Base-by-base conservation (phyloP, 1,140 invertebrate genomes). In the Atta texana region DNA sequence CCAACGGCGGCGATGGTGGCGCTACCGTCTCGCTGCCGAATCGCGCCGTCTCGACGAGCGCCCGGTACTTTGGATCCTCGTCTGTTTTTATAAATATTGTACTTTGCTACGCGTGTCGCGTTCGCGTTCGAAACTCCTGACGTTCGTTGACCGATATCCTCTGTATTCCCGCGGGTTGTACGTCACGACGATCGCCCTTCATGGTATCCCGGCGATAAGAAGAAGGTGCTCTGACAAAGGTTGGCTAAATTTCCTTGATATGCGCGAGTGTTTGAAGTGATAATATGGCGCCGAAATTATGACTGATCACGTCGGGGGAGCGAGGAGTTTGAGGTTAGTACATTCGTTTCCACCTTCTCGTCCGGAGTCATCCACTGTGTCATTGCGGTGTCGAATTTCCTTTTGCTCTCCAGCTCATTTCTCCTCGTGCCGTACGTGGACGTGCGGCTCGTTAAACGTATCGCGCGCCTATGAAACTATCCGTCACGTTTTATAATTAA, bases 241-340 rank as follows among this genome's bases (percentile, higher is more conserved):
- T 89, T 78, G 75, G 49, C 34, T 28, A 90, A 91, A 69, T 91
- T 90, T 86, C 63, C 51, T 66, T 66, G 91, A 90, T 87, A 91
- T 93, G 92, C 91, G 92, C 89, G 88, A 91, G 88, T 92, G 91
- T 93, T 93, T 91, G 86, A 92, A 92, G 92, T 90, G 82, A 86
- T 88, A 90, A 92, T 87, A 92, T 92, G 92, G 92, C 91, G 92
- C 91, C 90, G 87, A 89, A 91, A 91, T 85, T 78, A 76, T 88
- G 90, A 93, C 90, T 89, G 89, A 78, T 85, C 89, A 89, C 90
- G 91, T 92, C 78, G 88, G 81, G 75, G 76, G 87, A 90, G 78
- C 85, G 64, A 86, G 85, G 53, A 18, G 44, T 92, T 92, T 92
- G 89, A 93, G 92, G 92, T 92, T 92, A 93, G 92, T 92, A 84